phyloP scores from a whole-genome alignment of 2,888 invertebrate genomes.

The Ophion ventricosus region DNA sequence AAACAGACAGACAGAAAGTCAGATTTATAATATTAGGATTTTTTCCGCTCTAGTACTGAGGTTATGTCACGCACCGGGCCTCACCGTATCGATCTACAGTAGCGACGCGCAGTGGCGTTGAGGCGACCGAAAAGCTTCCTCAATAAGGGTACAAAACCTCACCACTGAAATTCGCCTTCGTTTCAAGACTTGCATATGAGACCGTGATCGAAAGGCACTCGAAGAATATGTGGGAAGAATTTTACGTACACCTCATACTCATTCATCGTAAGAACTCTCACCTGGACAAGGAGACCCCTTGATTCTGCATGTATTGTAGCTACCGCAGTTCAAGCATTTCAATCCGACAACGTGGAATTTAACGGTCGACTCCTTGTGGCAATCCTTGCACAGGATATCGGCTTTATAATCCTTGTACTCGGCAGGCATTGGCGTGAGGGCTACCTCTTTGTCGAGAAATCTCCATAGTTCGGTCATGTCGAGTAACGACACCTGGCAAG shows the following conservation, averaged over 20 bases:
- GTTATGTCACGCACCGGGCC: too few species aligned
- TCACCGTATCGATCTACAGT: too few species aligned
- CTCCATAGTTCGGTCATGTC: constrained; percentile 94
- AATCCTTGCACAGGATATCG: constrained; percentile 95
- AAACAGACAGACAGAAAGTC: too few species aligned
- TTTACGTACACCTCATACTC: background rate
- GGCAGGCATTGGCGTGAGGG: constrained; percentile 92
- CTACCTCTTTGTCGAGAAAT: constrained; percentile 92
- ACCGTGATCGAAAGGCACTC: too few species aligned
- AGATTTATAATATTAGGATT: too few species aligned
- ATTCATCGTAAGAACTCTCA: constrained; percentile 54
- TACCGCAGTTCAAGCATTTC: constrained; percentile 94
- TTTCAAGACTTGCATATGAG: too few species aligned
- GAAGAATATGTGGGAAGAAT: background rate
- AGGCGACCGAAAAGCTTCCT: too few species aligned
- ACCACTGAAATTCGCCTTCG: too few species aligned
- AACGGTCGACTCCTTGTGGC: constrained; percentile 93
- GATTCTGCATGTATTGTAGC: constrained; percentile 94
- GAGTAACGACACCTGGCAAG: constrained; percentile 94
- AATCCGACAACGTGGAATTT: constrained; percentile 94
- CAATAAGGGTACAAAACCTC: too few species aligned
- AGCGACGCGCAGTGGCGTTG: too few species aligned
- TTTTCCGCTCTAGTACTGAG: too few species aligned
- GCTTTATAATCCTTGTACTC: constrained; percentile 92
- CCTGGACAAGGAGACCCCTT: constrained; percentile 86